phyloP scores from a whole-genome alignment of 2,113 vertebrate genomes.

The Physeter macrocephalus region DNA sequence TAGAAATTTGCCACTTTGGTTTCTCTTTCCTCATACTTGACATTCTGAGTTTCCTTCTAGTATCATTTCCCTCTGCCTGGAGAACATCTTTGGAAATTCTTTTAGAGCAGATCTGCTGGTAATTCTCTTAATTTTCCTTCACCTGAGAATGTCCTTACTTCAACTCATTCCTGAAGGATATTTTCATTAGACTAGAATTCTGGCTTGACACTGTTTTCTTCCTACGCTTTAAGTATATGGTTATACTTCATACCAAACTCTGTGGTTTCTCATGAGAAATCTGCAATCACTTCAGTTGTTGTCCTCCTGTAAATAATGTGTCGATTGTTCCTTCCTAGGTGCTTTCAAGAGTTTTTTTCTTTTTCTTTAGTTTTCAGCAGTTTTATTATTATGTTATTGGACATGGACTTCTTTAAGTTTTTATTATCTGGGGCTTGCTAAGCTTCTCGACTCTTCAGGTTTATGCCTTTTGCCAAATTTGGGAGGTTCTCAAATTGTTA shows the following conservation, averaged over 20 bases:
- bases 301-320: background rate
- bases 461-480: background rate
- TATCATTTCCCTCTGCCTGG: background rate
- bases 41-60: background rate
- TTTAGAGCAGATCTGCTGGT: background rate
- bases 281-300: background rate
- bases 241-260: background rate
- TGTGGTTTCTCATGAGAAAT: background rate
- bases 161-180: background rate
- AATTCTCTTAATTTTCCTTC: background rate
- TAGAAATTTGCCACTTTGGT: background rate
- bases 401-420: background rate
- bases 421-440: background rate
- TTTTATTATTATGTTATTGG: background rate
- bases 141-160: background rate
- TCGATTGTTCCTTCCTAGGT: background rate
- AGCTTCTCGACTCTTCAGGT: background rate
- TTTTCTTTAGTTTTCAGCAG: background rate
- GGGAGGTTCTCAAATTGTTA: background rate
- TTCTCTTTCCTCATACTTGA: background rate
- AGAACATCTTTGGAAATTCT: background rate
- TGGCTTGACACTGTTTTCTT: background rate
- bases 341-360: background rate
- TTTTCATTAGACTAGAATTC: background rate
- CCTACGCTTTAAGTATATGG: background rate